Evolutionary conservation across 2,113 vertebrate genomes (phyloP).

Genomic region (Castor canadensis): DNA sequence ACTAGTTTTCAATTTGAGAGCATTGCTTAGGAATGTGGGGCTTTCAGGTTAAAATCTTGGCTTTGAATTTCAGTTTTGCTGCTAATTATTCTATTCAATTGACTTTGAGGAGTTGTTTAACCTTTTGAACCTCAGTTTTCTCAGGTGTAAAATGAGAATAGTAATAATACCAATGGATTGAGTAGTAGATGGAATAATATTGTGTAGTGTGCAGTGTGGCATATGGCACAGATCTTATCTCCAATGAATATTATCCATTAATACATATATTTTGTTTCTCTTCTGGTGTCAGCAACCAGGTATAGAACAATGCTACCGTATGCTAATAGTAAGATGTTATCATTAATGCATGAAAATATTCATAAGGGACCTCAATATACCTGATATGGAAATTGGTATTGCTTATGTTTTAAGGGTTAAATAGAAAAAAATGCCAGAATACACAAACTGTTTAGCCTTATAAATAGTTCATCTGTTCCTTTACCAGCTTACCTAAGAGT

Average conservation of each 20-base stretch:
- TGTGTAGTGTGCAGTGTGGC: too few species aligned
- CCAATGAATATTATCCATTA: background rate
- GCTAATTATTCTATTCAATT: background rate
- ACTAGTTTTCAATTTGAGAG: background rate
- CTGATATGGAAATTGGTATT: background rate
- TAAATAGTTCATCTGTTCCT: background rate
- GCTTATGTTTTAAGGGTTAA: background rate
- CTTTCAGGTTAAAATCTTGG: background rate
- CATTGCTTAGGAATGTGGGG: background rate
- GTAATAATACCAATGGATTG: background rate
- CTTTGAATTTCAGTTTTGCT: background rate
- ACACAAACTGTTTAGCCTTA: background rate
- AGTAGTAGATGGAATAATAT: background rate
- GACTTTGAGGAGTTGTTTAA: background rate
- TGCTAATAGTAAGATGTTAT: background rate
- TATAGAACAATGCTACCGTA: background rate
- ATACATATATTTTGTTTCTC: background rate
- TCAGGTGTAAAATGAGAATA: background rate
- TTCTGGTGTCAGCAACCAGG: background rate
- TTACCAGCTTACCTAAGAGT: background rate
- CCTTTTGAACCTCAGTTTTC: background rate
- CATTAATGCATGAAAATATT: background rate
- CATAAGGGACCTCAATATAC: background rate
- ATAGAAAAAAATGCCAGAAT: background rate
- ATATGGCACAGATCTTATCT: background rate